A percentile compares a stretch with the other conserved stretches of the same genome.
phyloP scores from a whole-genome alignment of 2,113 vertebrate genomes.

The Bagarius yarrelli region DNA sequence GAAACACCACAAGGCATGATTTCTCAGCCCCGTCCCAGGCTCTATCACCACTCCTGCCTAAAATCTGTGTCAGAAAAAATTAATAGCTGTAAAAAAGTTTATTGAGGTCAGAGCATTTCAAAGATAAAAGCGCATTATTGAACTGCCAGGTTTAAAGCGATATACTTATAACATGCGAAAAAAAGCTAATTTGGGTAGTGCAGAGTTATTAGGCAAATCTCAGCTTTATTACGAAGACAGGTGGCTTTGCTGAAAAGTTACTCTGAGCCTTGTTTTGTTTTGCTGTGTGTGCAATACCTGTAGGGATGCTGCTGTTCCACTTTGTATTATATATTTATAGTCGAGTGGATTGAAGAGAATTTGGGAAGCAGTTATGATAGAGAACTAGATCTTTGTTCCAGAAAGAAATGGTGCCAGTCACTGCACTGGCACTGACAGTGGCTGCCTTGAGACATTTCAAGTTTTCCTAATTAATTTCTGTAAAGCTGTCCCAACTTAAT shows the following conservation, averaged over 20 bases:
- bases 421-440: slow-evolving; percentile 36
- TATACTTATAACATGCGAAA: slow-evolving; percentile 25
- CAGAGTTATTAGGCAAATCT: slow-evolving; percentile 10
- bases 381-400: slow-evolving; percentile 50
- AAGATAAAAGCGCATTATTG: slow-evolving; percentile 36
- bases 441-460: slow-evolving; percentile 51
- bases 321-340: slow-evolving; percentile 16
- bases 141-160: slow-evolving; percentile 21
- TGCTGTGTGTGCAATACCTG: slow-evolving; percentile 23
- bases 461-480: slow-evolving; percentile 45
- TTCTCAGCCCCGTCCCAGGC: slow-evolving; percentile 21
- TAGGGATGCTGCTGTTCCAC: slow-evolving; percentile 25
- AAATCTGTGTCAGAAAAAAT: slow-evolving; percentile 50
- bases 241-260: slow-evolving; percentile 5
- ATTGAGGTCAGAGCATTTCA: slow-evolving; percentile 45
- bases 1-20: slow-evolving; percentile 43
- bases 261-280: slow-evolving; percentile 6
- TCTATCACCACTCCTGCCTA: slow-evolving; percentile 16
- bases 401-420: slow-evolving; percentile 48
- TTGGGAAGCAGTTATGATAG: not conserved
- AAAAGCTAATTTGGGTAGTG: slow-evolving; percentile 17
- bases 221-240: not conserved
- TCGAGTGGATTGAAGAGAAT: slow-evolving; percentile 28
- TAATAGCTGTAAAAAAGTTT: slow-evolving; percentile 50
- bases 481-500: slow-evolving; percentile 41